Conservation (phyloP, 2,797 vertebrate genomes). For the Halcyon badia region DNA sequence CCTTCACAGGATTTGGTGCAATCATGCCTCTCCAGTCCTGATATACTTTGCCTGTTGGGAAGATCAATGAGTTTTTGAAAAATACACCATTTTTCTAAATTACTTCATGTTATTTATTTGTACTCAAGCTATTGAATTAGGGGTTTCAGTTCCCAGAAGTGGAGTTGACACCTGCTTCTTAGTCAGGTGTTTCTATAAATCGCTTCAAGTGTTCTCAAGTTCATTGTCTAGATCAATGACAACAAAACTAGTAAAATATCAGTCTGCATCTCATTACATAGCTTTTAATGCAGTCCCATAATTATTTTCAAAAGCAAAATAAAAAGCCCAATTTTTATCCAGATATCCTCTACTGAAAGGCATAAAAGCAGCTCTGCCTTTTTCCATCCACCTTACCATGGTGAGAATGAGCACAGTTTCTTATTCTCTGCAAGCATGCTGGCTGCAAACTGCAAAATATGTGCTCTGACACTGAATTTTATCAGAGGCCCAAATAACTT, state of each 20-base stretch:
- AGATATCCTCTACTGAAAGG: not conserved
- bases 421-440: not conserved
- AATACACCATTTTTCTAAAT: constrained; percentile 10
- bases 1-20: not conserved
- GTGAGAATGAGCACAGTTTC: not conserved
- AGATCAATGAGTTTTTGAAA: constrained; percentile 30
- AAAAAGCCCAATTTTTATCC: not conserved
- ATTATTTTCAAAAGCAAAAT: not conserved
- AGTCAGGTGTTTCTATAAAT: not conserved
- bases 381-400: not conserved
- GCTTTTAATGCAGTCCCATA: not conserved
- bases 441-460: not conserved
- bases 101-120: not conserved
- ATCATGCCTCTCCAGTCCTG: constrained; percentile 48
- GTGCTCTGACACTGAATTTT: not conserved
- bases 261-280: not conserved
- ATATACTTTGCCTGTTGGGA: constrained; percentile 39
- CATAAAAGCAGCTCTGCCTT: not conserved
- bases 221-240: not conserved
- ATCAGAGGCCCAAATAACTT: not conserved
- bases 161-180: not conserved
- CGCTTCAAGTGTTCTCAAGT: not conserved
- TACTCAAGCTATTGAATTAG: not conserved
- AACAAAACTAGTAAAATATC: not conserved
- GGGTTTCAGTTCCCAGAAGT: not conserved